Evolutionary conservation across 2,797 vertebrate genomes (phyloP), one percentile per base, ranked within the genome.

Genomic region (Sebastiscus tertius): DNA sequence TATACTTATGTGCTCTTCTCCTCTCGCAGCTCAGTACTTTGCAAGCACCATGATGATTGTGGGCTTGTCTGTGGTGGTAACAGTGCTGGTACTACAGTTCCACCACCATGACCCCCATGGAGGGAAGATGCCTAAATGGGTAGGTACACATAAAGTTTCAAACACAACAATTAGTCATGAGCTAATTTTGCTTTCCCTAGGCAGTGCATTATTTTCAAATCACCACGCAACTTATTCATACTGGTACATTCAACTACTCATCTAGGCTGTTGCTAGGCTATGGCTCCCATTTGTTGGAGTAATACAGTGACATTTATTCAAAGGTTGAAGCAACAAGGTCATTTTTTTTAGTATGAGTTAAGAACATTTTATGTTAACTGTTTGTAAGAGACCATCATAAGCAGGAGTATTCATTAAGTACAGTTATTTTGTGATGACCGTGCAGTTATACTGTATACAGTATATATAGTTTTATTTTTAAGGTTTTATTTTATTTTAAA

Each of bases 11-110:
- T 80, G n/a, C 78, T 24, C 6, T 39, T 58, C 29, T 83, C 8
- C 16, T 63, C 81, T 91, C 14, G 16, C 89, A 98, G 97, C 97
- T 88, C 97, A 98, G 88, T 98, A 98, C 94, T 98, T 98, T 10
- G 97, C 97, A 2, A 97, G 97, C 85, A 98, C 97, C 82, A 98
- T 98, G 97, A 96, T 98, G 93, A 98, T 98, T 1, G 97, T 98
- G 82, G 97, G 97, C 34, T 87, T 98, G 74, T 98, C 97, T 14
- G 97, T 98, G 75, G 96, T 98, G 55, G 97, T 98, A 34, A 98
- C 97, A 1, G 97, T 98, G 46, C 93, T 98, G 62, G 97, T 98
- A 24, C 96, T 98, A 27, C 97, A 98, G 92, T 97, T 97, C 91
- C 97, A 98, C 83, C 97, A 98, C 87, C 97, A 97, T 33, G 97